These are phyloP conservation scores for Thereva nobilitata DNA, from an alignment of 2,888 invertebrate genomes.

Conservation along the genomic window DNA sequence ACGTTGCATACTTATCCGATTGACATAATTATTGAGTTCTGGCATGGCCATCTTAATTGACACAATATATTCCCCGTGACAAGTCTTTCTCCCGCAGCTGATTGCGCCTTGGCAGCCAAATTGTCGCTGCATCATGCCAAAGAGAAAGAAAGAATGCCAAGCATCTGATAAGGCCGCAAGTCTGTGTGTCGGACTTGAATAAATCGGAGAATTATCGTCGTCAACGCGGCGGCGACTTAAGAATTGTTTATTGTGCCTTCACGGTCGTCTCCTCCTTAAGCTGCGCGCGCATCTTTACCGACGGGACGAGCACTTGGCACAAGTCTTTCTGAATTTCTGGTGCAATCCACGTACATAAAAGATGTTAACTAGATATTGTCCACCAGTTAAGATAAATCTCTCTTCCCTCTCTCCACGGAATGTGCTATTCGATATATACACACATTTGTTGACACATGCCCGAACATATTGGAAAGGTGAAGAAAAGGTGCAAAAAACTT, in stretches of 20 bases:
- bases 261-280: slow-evolving; percentile 7
- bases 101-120: not conserved
- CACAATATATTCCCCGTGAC: slow-evolving; percentile 28
- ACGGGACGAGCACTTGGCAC: slow-evolving; percentile 7
- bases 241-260: slow-evolving; percentile 27
- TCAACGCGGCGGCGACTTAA: slow-evolving; percentile 27
- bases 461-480: slow-evolving; percentile 17
- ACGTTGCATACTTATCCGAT: slow-evolving; percentile 23
- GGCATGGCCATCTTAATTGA: slow-evolving; percentile 37
- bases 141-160: slow-evolving; percentile 17
- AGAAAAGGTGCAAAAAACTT: slow-evolving; percentile 1
- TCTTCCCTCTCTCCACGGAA: too few species aligned
- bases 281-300: slow-evolving; percentile 31
- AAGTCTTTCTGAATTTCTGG: too few species aligned
- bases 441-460: slow-evolving; percentile 30
- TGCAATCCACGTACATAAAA: slow-evolving; percentile 11
- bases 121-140: not conserved
- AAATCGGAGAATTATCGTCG: slow-evolving; percentile 31
- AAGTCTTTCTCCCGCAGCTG: slow-evolving; percentile 23
- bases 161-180: slow-evolving; percentile 18
- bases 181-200: slow-evolving; percentile 14
- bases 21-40: slow-evolving; percentile 36
- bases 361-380: slow-evolving; percentile 34
- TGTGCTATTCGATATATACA: slow-evolving; percentile 17
- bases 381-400: slow-evolving; percentile 31